Evolutionary conservation across 2,888 invertebrate genomes (phyloP), one percentile per base, ranked within the genome.

Genomic region (Ophonus ardosiacus): DNA sequence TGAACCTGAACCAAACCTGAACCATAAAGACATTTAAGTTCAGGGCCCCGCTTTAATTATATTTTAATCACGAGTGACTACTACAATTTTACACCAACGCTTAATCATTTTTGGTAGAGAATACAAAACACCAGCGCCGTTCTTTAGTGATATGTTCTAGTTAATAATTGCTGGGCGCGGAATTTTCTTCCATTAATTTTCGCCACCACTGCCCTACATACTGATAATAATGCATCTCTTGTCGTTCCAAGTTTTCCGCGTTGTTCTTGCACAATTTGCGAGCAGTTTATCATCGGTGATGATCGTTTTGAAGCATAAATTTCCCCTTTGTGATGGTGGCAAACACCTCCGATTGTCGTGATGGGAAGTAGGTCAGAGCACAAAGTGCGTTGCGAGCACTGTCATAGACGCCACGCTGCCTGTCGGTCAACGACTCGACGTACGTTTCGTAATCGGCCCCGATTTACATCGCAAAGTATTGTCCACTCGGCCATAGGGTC

Each of bases 361-460:
- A 17, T 79, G 78, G 24, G 61, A 79, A 79, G 21, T 79, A 15
- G 79, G 79, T 79, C 79, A 79, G 68, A 38, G 40, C 68, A 17
- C 18, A 74, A 31, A 31, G 31, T 31, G 10, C 71, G 43, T 15
- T 15, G 40, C 40, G 71, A 40, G 43, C 71, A 18, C 71, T 18
- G 68, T 40, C 71, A 74, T 13, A 74, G 43, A 40, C 71, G 71
- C 51, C 6, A 31, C 31, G 2, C 31, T 5, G 31, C 31, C 31
- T 56, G n/a, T 31, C 57, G 61, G 79, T 61, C 79, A 38, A 38
- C 38, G 79, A 79, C 79, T 38, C 10, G 43, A 43, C 78, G 8
- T 18, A 79, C 79, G 59, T 79, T 79, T 79, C 79, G 79, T 79
- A 59, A 79, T 79, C 79, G 79, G 51, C 57, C 78, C 68, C 68